These are phyloP conservation scores for Paguma larvata DNA, from an alignment of 2,797 vertebrate genomes.

Conservation along the genomic window DNA sequence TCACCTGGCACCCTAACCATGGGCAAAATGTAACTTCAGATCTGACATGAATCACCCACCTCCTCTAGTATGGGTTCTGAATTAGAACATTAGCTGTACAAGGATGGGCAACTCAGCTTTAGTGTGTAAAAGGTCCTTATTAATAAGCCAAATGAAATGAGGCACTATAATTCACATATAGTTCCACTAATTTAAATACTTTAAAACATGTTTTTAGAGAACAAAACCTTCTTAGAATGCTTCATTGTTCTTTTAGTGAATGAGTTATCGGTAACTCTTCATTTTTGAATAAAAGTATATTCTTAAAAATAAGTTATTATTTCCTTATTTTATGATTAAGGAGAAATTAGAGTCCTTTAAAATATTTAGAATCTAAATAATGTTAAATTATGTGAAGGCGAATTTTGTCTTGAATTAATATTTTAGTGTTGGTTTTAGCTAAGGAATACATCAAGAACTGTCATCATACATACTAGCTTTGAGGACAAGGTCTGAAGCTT, in stretches of 20 bases:
- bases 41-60: not conserved
- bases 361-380: constrained; percentile 11
- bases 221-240: not conserved
- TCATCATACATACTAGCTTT: constrained; percentile 96
- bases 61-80: not conserved
- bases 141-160: constrained; percentile 8
- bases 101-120: not conserved
- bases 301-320: constrained; percentile 35
- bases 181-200: not conserved
- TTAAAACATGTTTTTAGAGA: not conserved
- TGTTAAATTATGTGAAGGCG: constrained; percentile 10
- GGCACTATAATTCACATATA: not conserved
- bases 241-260: not conserved
- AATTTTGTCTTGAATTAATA: constrained; percentile 47
- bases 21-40: not conserved
- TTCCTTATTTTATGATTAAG: not conserved
- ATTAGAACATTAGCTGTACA: not conserved
- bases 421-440: constrained; percentile 48
- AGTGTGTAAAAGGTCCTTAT: not conserved
- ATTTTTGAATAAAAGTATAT: constrained; percentile 44
- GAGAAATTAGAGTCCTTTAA: not conserved
- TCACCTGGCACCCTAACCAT: not conserved
- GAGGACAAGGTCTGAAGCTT: constrained; percentile 97
- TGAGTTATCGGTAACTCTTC: constrained; percentile 1
- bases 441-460: constrained; percentile 57